These are phyloP conservation scores for Carollia perspicillata DNA, from an alignment of 2,113 vertebrate genomes.

Conservation along the genomic window DNA sequence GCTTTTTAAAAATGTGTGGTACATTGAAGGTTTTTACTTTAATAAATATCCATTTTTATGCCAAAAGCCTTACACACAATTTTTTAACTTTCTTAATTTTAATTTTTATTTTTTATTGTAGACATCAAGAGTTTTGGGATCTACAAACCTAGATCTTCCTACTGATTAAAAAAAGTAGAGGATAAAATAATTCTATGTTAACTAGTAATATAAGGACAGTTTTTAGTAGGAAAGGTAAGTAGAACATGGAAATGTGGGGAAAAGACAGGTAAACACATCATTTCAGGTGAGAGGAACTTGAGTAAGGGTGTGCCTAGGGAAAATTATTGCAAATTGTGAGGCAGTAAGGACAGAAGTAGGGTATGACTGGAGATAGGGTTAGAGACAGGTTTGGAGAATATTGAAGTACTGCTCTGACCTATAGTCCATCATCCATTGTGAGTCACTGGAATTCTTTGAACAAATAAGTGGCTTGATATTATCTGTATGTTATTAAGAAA, in stretches of 20 bases:
- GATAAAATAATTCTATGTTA: neutral
- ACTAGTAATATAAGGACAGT: neutral
- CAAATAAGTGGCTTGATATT: neutral
- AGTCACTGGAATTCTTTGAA: neutral
- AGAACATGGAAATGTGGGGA: neutral
- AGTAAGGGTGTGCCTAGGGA: rapidly evolving
- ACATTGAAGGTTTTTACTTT: neutral
- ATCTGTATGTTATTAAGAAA: neutral
- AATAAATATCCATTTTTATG: neutral
- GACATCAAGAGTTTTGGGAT: neutral
- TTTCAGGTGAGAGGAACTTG: neutral
- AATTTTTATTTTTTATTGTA: neutral
- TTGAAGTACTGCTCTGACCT: neutral
- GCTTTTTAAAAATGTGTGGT: neutral
- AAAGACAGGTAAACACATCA: neutral
- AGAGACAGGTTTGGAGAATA: neutral
- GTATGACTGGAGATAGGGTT: neutral
- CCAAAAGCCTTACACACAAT: neutral
- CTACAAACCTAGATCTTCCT: neutral
- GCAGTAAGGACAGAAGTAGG: neutral
- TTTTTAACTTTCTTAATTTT: neutral
- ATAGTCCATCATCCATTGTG: neutral
- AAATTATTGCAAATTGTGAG: neutral
- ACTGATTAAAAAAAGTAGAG: neutral
- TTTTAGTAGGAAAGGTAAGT: neutral